Evolutionary conservation across 2,888 invertebrate species (phyloP).

Genomic region (Drosophila recens): DNA sequence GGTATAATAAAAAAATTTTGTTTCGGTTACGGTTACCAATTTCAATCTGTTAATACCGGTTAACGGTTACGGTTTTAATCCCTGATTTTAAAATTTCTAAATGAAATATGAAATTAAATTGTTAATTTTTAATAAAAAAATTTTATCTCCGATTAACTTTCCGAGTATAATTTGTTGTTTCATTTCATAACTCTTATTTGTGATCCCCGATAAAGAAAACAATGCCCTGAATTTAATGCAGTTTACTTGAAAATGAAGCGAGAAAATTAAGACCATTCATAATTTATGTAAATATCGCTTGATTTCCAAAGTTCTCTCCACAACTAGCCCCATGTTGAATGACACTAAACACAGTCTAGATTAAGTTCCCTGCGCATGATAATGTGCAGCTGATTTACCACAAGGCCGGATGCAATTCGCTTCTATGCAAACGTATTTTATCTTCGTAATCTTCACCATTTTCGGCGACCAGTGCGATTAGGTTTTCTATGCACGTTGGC

Average conservation of each 20-base stretch:
- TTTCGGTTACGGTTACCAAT: too few species aligned
- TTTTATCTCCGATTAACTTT: too few species aligned
- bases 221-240: not conserved
- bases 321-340: not conserved
- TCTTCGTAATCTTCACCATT: conserved; percentile 89
- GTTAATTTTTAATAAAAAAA: too few species aligned
- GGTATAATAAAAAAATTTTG: too few species aligned
- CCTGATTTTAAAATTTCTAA: too few species aligned
- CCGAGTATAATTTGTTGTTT: too few species aligned
- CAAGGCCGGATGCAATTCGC: conserved; percentile 85
- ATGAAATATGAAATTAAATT: too few species aligned
- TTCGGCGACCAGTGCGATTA: conserved; percentile 87
- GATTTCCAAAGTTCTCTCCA: not conserved
- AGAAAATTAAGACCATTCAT: not conserved
- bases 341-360: not conserved
- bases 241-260: conserved; percentile 1
- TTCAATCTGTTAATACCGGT: too few species aligned
- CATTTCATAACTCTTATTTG: not conserved
- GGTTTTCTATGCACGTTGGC: conserved; percentile 86
- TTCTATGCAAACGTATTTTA: conserved; percentile 86
- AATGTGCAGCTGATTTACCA: conserved; percentile 83
- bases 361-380: conserved; percentile 46
- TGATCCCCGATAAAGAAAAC: not conserved
- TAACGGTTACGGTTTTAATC: too few species aligned
- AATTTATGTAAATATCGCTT: conserved; percentile 1